These are phyloP conservation scores for Neomonachus schauinslandi DNA, from an alignment of 2,113 vertebrate species.

Conservation along the genomic window DNA sequence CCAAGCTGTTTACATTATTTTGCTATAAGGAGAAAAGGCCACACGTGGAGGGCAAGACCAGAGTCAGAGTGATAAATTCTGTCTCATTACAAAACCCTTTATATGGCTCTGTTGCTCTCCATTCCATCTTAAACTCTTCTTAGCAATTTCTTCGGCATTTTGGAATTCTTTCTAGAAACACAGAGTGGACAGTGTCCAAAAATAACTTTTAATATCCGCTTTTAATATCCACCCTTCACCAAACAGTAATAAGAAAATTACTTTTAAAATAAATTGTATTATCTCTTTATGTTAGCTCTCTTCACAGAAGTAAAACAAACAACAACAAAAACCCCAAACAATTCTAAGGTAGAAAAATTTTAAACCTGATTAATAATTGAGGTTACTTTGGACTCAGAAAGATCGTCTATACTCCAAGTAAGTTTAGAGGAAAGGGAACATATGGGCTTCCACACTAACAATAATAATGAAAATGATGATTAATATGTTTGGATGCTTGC, in stretches of 20 bases:
- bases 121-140: neutral
- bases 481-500: fast-evolving
- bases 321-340: neutral
- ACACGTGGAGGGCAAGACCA: neutral
- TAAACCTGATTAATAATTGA: neutral
- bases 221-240: neutral
- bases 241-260: neutral
- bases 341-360: neutral
- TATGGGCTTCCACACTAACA: neutral
- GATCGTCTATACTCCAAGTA: neutral
- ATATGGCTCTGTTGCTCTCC: neutral
- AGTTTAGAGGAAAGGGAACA: neutral
- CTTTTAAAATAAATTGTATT: neutral
- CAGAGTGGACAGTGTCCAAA: neutral
- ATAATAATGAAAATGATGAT: neutral
- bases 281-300: neutral
- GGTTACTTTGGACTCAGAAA: slow-evolving; percentile 9
- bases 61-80: neutral
- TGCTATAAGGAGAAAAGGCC: neutral
- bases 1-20: neutral
- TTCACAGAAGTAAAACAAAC: neutral
- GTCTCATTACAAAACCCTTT: neutral
- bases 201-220: neutral
- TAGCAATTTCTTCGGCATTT: neutral
- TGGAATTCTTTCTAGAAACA: neutral